phyloP scores from a whole-genome alignment of 2,797 vertebrate species.

The Gymnothorax javanicus region DNA sequence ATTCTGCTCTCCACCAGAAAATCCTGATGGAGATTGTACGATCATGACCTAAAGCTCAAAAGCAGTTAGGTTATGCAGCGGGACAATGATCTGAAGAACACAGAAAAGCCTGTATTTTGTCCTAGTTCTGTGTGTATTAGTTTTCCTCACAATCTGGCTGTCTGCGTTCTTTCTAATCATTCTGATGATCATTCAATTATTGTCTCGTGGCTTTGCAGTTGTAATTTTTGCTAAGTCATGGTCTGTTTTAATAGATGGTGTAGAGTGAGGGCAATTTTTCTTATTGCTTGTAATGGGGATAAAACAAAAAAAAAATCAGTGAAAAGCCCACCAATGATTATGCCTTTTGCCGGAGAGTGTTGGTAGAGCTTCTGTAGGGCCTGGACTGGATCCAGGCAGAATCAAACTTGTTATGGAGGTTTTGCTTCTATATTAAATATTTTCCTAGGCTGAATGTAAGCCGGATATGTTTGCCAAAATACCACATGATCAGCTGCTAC shows the following conservation, averaged over 20 bases:
- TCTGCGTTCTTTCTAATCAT: too few relatives aligned
- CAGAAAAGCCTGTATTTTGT: too few relatives aligned
- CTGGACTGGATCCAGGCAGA: neutral
- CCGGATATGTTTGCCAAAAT: neutral
- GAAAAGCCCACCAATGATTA: constrained; percentile 36
- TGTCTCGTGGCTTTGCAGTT: neutral
- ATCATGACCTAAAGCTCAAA: too few relatives aligned
- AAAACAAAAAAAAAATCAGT: constrained; percentile 12
- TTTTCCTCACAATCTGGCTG: too few relatives aligned
- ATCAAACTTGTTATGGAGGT: neutral
- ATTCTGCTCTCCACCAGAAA: too few relatives aligned
- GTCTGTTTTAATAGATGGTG: neutral
- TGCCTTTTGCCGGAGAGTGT: neutral
- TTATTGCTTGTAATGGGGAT: constrained; percentile 33
- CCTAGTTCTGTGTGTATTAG: too few relatives aligned
- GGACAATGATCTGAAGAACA: too few relatives aligned
- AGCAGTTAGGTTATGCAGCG: too few relatives aligned
- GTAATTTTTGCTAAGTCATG: constrained; percentile 14
- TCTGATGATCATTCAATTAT: neutral
- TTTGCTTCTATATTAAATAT: neutral
- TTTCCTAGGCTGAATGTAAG: neutral
- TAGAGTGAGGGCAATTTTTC: neutral
- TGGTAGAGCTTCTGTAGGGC: neutral
- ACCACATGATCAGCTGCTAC: neutral
- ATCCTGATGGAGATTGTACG: too few relatives aligned